phyloP scores from a whole-genome alignment of 1,140 invertebrate species.

The Dendroctonus ponderosae region DNA sequence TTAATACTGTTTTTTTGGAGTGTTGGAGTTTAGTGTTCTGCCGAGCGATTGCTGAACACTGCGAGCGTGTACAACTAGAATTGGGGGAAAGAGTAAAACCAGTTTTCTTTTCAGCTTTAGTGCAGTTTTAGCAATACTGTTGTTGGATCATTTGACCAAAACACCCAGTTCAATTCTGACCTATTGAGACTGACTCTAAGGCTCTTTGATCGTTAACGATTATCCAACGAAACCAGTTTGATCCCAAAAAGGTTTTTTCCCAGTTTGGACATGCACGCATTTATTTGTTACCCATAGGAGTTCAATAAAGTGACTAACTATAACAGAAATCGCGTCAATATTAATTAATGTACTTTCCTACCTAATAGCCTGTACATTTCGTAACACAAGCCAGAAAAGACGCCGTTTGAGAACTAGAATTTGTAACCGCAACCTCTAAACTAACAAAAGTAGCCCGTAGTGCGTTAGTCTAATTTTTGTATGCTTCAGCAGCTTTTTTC shows the following conservation, averaged over 20 bases:
- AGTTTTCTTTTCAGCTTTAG: background rate
- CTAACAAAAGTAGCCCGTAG: background rate
- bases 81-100: background rate
- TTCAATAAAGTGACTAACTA: too few species aligned
- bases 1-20: conserved; percentile 56
- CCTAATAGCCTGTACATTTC: conserved; percentile 24
- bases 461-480: conserved; percentile 6
- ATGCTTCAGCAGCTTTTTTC: conserved; percentile 14
- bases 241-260: too few species aligned
- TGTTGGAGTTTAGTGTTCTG: background rate
- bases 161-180: too few species aligned
- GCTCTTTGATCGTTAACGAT: too few species aligned
- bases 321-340: conserved; percentile 41
- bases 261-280: too few species aligned
- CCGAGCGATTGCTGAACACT: background rate
- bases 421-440: conserved; percentile 6
- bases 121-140: too few species aligned
- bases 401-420: conserved; percentile 10
- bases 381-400: conserved; percentile 14
- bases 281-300: too few species aligned
- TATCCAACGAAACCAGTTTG: too few species aligned
- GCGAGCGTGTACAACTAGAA: background rate
- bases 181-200: too few species aligned
- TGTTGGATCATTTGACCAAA: too few species aligned
- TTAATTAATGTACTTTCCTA: conserved; percentile 21